A percentile compares a stretch with the other conserved stretches of the same genome.
Evolutionary conservation across 2,888 invertebrate genomes (phyloP).

Genomic region (Dermolepida albohirtum): DNA sequence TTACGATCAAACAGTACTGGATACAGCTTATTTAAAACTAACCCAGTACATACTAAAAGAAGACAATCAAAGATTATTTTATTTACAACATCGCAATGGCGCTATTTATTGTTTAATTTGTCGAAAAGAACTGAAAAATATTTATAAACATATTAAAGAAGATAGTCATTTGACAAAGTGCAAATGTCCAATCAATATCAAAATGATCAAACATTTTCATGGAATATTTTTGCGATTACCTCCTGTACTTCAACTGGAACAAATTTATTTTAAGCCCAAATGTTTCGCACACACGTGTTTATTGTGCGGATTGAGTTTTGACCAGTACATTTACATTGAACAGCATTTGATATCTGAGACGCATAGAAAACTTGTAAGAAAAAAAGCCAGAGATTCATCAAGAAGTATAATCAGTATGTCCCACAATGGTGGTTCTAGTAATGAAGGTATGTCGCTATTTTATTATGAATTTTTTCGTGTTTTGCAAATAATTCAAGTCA

Average conservation of each 20-base stretch:
- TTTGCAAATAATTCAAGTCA: too few relatives aligned
- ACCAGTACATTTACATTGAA: not conserved
- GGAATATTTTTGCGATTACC: not conserved
- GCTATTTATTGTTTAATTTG: slow-evolving; percentile 13
- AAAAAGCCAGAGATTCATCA: too few relatives aligned
- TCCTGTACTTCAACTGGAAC: not conserved
- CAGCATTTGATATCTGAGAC: not conserved
- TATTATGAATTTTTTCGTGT: too few relatives aligned
- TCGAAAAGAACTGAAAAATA: not conserved
- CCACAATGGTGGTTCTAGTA: too few relatives aligned
- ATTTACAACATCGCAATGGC: slow-evolving; percentile 5
- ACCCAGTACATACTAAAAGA: not conserved
- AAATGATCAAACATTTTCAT: not conserved
- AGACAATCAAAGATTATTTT: not conserved
- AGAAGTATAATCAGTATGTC: too few relatives aligned
- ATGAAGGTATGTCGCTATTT: too few relatives aligned
- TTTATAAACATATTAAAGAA: not conserved
- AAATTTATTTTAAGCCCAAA: not conserved
- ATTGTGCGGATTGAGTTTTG: not conserved
- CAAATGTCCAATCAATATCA: not conserved
- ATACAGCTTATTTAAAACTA: not conserved
- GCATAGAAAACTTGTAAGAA: too few relatives aligned
- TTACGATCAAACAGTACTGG: not conserved
- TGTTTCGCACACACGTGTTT: not conserved
- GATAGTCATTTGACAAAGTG: not conserved